Evolutionary conservation across 2,113 vertebrate species (phyloP), one percentile per base, ranked within the genome.

Genomic region (Poeciliopsis occidentalis): DNA sequence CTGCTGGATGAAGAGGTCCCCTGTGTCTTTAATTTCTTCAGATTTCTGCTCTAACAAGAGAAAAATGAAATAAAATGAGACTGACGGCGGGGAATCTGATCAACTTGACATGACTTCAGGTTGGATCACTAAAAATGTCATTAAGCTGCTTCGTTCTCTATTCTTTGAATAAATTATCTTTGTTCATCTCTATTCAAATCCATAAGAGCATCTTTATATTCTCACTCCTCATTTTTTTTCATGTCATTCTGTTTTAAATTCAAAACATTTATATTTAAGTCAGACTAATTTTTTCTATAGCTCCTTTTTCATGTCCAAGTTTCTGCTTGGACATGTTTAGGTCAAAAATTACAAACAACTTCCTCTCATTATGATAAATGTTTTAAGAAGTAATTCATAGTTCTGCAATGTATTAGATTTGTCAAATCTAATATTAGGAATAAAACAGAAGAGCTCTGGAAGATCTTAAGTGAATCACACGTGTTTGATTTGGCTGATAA

Each of bases 181-280:
- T 76, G 69, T 73, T 34, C 10, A 11, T 37, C 34, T 37, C 34
- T 37, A 3, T 37, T 37, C 8, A 34, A 34, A 34, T 34, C 34
- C 34, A 19, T 8, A 57, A 57, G 24, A 57, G n/a, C 34, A 6
- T 19, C 17, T 44, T 39, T 39, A 26, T 62, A 66, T 57, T 34
- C 54, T 60, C 64, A 64, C 15, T 37, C 31, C 62, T 74, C 66
- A 82, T 81, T 80, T 76, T 84, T 3, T 27, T 77, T n/a, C 54
- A 57, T 24, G 87, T 1, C 15, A 19, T 19, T 47, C 44, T 19
- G 44, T 17, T 88, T 76, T 75, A 66, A 71, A 80, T 51, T 74
- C 68, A 17, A 39, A 19, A 39, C 60, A 30, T 72, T 47, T 67
- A 17, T 63, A 63, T 22, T 64, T 81, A 72, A 57, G 72, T 8